A percentile compares a stretch with the other conserved stretches of the same genome.
Evolutionary conservation across 2,113 vertebrate genomes (phyloP).

Genomic region (Hassar affinis): DNA sequence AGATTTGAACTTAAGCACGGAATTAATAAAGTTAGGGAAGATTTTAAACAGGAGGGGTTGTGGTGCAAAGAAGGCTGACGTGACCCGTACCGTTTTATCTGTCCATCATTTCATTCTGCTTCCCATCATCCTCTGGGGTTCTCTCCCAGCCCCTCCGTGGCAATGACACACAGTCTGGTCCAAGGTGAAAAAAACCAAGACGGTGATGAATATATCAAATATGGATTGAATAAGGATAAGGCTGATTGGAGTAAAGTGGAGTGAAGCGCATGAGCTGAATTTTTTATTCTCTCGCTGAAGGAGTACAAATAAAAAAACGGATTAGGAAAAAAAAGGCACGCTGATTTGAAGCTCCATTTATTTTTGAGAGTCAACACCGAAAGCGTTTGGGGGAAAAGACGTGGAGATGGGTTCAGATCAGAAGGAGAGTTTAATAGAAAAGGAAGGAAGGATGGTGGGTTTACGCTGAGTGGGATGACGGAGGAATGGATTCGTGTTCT

Average conservation of each 20-base stretch:
- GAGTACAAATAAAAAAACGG: neutral
- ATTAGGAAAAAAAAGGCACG: too few relatives aligned
- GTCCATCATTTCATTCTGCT: neutral
- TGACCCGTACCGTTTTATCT: neutral
- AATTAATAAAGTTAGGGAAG: constrained; percentile 67
- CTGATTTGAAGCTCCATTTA: neutral
- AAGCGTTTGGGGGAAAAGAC: neutral
- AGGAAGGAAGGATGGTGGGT: neutral
- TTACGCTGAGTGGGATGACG: neutral
- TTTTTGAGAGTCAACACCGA: neutral
- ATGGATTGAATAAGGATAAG: neutral
- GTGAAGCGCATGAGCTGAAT: neutral
- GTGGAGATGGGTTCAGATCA: neutral
- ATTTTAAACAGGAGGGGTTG: neutral
- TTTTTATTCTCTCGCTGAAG: neutral
- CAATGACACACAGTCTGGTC: neutral
- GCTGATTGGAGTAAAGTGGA: neutral
- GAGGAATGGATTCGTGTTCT: neutral
- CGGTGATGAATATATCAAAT: neutral
- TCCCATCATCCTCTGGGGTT: constrained; percentile 14
- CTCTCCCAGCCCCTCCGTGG: neutral
- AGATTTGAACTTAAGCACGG: constrained; percentile 62
- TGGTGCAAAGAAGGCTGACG: neutral
- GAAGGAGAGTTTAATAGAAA: neutral
- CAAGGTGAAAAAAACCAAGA: neutral